Percentiles rank a stretch among this genome's conserved stretches.
phyloP scores from a whole-genome alignment of 2,797 vertebrate genomes.

The Linurgus olivaceus region DNA sequence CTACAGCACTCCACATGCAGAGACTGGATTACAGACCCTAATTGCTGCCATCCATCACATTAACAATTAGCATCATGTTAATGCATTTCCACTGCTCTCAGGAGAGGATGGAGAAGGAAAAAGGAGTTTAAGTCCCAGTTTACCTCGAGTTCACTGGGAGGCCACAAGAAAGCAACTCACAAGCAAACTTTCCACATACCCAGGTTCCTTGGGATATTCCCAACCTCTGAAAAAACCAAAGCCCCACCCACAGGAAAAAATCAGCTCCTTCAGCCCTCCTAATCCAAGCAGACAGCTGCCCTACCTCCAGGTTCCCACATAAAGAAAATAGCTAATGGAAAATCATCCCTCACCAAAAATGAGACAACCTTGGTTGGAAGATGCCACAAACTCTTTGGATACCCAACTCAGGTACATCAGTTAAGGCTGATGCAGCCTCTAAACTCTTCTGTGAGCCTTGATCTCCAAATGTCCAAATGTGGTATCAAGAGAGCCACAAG shows the following conservation, averaged over 20 bases:
- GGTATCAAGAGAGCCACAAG: neutral
- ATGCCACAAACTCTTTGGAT: neutral
- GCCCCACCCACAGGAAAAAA: neutral
- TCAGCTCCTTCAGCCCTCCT: neutral
- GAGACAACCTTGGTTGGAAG: neutral
- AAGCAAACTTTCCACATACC: neutral
- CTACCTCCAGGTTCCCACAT: neutral
- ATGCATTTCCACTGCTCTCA: neutral
- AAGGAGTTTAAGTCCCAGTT: neutral
- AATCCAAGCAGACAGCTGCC: neutral
- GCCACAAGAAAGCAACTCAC: neutral
- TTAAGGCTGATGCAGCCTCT: neutral
- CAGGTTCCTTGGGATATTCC: neutral
- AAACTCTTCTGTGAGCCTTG: accelerated
- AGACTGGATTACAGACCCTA: neutral
- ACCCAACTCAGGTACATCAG: neutral
- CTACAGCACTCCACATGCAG: neutral
- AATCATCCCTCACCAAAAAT: neutral
- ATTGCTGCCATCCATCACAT: conserved; percentile 1
- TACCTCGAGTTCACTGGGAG: neutral
- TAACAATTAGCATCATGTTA: conserved; percentile 8
- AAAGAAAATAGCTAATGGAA: neutral
- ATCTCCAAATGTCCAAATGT: neutral
- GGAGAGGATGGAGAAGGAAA: neutral
- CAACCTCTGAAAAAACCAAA: neutral